Conservation (phyloP, 2,888 invertebrate species). For the Tupiocoris notatus region DNA sequence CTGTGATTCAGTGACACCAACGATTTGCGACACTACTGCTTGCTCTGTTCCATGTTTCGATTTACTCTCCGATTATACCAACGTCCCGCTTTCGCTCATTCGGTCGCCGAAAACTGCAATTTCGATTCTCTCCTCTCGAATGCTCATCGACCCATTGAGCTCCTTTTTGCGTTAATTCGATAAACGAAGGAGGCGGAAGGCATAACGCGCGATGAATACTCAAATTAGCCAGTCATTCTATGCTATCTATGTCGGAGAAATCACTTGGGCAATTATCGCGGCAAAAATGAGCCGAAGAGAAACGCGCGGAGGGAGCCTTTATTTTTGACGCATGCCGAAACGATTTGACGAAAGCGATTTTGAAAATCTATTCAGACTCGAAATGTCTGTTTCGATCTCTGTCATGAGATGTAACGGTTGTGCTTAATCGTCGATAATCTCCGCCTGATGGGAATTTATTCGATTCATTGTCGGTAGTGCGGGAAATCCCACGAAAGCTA, state of each 20-base stretch:
- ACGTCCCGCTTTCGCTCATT: background rate
- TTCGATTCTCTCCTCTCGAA: background rate
- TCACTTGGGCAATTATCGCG: background rate
- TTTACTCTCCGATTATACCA: background rate
- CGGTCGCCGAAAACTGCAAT: background rate
- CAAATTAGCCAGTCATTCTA: background rate
- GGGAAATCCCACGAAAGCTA: too few species aligned
- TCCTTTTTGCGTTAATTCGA: background rate
- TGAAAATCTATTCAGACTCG: too few species aligned
- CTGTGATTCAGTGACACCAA: too few species aligned
- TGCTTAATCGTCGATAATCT: background rate
- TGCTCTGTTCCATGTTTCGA: too few species aligned
- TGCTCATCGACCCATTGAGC: background rate
- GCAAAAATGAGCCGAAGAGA: too few species aligned
- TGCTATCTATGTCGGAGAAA: background rate
- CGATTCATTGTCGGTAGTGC: too few species aligned
- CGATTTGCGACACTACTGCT: too few species aligned
- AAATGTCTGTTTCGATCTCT: background rate
- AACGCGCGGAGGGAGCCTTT: too few species aligned
- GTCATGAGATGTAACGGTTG: background rate
- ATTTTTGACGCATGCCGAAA: background rate
- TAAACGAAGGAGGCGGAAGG: background rate
- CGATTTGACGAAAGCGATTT: background rate
- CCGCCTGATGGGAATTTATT: too few species aligned
- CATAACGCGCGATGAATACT: background rate